phyloP scores from a whole-genome alignment of 1,140 invertebrate species.

The Whitmania pigra region DNA sequence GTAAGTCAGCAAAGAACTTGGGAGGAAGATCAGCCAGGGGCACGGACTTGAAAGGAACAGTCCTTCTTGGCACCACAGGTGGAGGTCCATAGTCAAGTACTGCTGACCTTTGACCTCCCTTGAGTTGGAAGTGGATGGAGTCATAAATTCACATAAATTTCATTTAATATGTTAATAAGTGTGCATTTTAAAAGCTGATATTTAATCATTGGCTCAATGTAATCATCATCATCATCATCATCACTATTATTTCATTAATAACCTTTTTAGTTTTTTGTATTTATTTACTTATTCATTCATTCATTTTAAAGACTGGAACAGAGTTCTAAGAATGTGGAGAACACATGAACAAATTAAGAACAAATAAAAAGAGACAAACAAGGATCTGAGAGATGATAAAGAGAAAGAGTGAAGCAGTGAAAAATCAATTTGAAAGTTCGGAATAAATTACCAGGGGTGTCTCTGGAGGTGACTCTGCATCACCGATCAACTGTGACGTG shows the following conservation, averaged over 20 bases:
- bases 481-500: conserved; percentile 14
- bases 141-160: too few relatives aligned
- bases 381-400: not conserved
- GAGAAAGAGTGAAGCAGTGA: not conserved
- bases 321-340: too few relatives aligned
- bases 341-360: too few relatives aligned
- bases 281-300: too few relatives aligned
- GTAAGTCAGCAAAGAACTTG: conserved; percentile 20
- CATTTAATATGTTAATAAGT: too few relatives aligned
- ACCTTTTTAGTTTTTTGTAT: too few relatives aligned
- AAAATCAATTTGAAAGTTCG: not conserved
- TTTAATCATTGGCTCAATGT: too few relatives aligned
- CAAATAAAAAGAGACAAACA: not conserved
- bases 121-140: not conserved
- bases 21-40: conserved; percentile 31
- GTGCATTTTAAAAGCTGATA: too few relatives aligned
- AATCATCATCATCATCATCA: too few relatives aligned
- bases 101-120: not conserved
- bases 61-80: conserved; percentile 20
- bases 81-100: conserved; percentile 8
- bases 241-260: too few relatives aligned
- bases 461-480: conserved; percentile 16
- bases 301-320: too few relatives aligned
- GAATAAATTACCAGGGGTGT: conserved; percentile 14
- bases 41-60: conserved; percentile 22